Conservation (phyloP, 2,888 invertebrate species). For the Macropis europaea region DNA sequence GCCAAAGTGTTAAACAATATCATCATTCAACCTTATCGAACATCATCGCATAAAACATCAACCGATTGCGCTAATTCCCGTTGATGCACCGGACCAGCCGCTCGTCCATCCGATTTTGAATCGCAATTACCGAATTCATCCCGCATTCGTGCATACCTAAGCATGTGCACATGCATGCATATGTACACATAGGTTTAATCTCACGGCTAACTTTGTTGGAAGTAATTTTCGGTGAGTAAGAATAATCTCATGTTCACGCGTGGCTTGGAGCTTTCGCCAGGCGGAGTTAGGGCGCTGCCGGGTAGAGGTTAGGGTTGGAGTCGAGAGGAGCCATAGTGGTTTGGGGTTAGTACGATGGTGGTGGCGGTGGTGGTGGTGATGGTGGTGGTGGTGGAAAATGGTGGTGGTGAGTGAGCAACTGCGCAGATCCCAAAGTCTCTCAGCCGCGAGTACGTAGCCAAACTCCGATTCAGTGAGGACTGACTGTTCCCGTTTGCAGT, state of each 20-base stretch:
- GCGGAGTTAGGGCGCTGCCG: slow-evolving; percentile 59
- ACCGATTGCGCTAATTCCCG: slow-evolving; percentile 17
- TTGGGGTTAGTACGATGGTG: slow-evolving; percentile 56
- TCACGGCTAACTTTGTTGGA: slow-evolving; percentile 18
- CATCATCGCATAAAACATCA: neutral
- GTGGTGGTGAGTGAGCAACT: slow-evolving; percentile 63
- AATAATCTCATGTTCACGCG: slow-evolving; percentile 58
- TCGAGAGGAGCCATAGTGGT: slow-evolving; percentile 54
- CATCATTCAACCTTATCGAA: neutral
- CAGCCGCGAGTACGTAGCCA: slow-evolving; percentile 65
- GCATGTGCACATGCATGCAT: neutral
- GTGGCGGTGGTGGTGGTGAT: slow-evolving; percentile 20
- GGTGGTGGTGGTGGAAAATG: slow-evolving; percentile 15
- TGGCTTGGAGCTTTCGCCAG: slow-evolving; percentile 49
- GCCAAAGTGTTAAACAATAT: too few relatives aligned
- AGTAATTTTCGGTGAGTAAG: slow-evolving; percentile 49
- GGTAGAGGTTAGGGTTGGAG: slow-evolving; percentile 57
- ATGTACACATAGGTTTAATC: slow-evolving; percentile 11
- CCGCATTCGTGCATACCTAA: neutral
- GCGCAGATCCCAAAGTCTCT: slow-evolving; percentile 70
- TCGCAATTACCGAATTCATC: slow-evolving; percentile 17
- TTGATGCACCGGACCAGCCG: neutral
- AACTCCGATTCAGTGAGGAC: slow-evolving; percentile 67
- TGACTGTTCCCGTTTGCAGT: slow-evolving; percentile 67
- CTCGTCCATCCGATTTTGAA: slow-evolving; percentile 2